These are phyloP conservation scores for Neoscelio sp. DNA, from an alignment of 2,888 invertebrate genomes.

Conservation along the genomic window DNA sequence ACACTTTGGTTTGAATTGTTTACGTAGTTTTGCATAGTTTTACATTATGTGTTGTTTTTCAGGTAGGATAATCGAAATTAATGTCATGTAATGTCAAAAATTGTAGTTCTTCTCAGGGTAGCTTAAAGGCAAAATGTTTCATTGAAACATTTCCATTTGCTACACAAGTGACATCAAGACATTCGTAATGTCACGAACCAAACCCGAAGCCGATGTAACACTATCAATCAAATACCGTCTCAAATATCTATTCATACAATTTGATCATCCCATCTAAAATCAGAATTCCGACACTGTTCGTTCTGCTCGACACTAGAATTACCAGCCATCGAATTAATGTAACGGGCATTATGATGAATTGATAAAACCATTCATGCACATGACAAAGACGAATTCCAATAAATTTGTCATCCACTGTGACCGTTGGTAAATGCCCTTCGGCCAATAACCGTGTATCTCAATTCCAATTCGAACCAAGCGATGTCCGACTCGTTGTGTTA, in stretches of 20 bases:
- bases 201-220: not conserved
- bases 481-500: slow-evolving; percentile 54
- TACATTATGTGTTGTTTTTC: too few species aligned
- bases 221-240: not conserved
- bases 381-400: slow-evolving; percentile 46
- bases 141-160: too few species aligned
- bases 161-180: too few species aligned
- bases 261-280: not conserved
- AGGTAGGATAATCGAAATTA: too few species aligned
- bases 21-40: too few species aligned
- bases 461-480: slow-evolving; percentile 50
- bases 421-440: slow-evolving; percentile 29
- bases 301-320: not conserved
- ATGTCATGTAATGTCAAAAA: too few species aligned
- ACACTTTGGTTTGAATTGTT: too few species aligned
- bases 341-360: slow-evolving; percentile 28
- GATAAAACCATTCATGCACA: slow-evolving; percentile 20
- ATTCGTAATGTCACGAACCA: not conserved
- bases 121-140: too few species aligned
- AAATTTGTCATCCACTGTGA: slow-evolving; percentile 53
- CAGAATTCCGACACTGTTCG: not conserved
- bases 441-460: slow-evolving; percentile 62
- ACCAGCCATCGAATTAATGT: slow-evolving; percentile 11
- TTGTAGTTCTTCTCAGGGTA: too few species aligned
- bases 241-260: not conserved